A percentile compares a stretch with the other conserved stretches of the same genome.
Conservation (phyloP, 2,113 vertebrate species). For the Poeciliopsis prolifica region DNA sequence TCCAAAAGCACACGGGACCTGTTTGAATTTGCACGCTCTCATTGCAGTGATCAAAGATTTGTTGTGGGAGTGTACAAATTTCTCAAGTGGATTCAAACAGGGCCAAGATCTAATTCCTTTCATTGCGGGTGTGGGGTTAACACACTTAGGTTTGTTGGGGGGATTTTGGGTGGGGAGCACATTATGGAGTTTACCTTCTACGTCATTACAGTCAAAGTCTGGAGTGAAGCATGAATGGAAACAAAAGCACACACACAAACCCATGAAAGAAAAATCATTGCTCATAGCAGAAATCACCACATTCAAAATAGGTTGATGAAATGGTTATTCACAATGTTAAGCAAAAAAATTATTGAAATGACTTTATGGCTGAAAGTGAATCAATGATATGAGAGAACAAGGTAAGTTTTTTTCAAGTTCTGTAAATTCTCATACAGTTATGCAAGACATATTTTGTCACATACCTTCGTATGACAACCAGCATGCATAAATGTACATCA, state of each 20-base stretch:
- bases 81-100: constrained; percentile 64
- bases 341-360: constrained; percentile 39
- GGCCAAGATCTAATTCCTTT: constrained; percentile 39
- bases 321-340: constrained; percentile 39
- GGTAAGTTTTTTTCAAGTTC: constrained; percentile 4
- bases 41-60: constrained; percentile 57
- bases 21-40: constrained; percentile 72
- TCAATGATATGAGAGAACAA: constrained; percentile 24
- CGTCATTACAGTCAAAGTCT: constrained; percentile 80
- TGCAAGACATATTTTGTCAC: constrained; percentile 26
- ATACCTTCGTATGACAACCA: constrained; percentile 1
- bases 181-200: constrained; percentile 79
- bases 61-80: constrained; percentile 38
- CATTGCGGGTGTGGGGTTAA: constrained; percentile 38
- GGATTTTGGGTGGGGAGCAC: constrained; percentile 61
- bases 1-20: constrained; percentile 52
- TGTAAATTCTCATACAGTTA: constrained; percentile 21
- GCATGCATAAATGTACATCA: neutral
- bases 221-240: constrained; percentile 81
- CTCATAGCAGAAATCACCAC: constrained; percentile 53
- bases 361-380: constrained; percentile 33
- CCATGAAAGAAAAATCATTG: constrained; percentile 63
- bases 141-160: constrained; percentile 47
- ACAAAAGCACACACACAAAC: constrained; percentile 75
- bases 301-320: constrained; percentile 48